Base-by-base conservation (phyloP, 2,797 vertebrate species). In the Dicrostonyx torquatus region DNA sequence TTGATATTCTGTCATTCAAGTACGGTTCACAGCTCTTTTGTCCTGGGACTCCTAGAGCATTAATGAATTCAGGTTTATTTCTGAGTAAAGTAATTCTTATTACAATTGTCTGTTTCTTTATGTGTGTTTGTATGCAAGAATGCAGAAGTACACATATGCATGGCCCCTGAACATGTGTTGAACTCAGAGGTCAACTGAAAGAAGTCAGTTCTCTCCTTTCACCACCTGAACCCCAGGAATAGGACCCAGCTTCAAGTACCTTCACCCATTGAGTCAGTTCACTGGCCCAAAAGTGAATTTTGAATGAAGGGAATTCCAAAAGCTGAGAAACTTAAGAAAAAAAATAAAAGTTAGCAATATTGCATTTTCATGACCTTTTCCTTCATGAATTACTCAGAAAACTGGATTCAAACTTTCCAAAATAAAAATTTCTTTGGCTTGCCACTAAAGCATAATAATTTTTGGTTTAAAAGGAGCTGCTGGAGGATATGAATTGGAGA, bases 331-430 rank as follows among this genome's bases (percentile, higher is more conserved):
- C 66, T 84, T 15, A 18, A 91, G 88, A 93, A 90, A 58, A 76
- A 55, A 37, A 68, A 22, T 24, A 48, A 96, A 64, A 96, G 87
- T 96, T 53, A 96, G 73, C 95, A 95, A 93, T 93, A 89, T 22
- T 96, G 58, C 77, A 90, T 97, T 92, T 97, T 94, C 89, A 82
- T 97, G 93, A 97, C 93, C 95, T 97, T 97, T 94, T 93, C 83
- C 68, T 96, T 96, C 84, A 73, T 94, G 95, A 96, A 92, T 94
- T 94, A 96, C 76, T 96, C 95, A 97, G 95, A 97, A 95, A 90
- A 95, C 97, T 96, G 93, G 94, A 97, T 92, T 95, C 97, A 95
- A 95, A 96, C 66, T 97, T 97, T 97, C 95, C 97, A 97, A 97
- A 97, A 97, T 97, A 97, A 97, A 93, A 77, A 92, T 96, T 94